Evolutionary conservation across 2,888 invertebrate genomes (phyloP).

Genomic region (Himalopsyche japonica): DNA sequence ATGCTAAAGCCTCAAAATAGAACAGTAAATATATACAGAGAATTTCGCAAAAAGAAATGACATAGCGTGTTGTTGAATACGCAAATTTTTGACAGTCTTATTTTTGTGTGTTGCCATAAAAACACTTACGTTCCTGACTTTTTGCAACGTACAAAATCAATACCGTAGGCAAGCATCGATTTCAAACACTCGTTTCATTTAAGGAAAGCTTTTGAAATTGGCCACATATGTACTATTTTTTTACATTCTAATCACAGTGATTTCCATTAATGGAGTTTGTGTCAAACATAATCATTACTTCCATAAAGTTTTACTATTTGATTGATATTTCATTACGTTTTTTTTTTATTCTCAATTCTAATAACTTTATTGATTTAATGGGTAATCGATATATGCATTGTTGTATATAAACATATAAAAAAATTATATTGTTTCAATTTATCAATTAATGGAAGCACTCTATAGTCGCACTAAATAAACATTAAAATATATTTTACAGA

Average conservation of each 20-base stretch:
- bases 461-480: no score
- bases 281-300: background rate
- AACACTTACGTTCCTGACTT: background rate
- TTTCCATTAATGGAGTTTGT: background rate
- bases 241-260: background rate
- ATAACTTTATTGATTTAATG: no score
- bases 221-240: background rate
- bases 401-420: no score
- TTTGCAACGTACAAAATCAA: background rate
- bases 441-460: no score
- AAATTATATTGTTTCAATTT: no score
- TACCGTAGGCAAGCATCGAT: background rate
- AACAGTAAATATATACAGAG: background rate
- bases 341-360: no score
- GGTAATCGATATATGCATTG: no score
- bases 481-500: no score
- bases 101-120: background rate
- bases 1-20: background rate
- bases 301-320: no score
- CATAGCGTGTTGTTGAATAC: background rate
- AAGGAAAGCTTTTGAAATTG: background rate
- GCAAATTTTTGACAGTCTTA: background rate
- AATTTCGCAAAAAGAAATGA: background rate
- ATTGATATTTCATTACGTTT: no score
- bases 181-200: background rate